A percentile compares a stretch with the other conserved stretches of the same genome.
Evolutionary conservation across 1,140 invertebrate species (phyloP).

Genomic region (Acromyrmex heyeri): DNA sequence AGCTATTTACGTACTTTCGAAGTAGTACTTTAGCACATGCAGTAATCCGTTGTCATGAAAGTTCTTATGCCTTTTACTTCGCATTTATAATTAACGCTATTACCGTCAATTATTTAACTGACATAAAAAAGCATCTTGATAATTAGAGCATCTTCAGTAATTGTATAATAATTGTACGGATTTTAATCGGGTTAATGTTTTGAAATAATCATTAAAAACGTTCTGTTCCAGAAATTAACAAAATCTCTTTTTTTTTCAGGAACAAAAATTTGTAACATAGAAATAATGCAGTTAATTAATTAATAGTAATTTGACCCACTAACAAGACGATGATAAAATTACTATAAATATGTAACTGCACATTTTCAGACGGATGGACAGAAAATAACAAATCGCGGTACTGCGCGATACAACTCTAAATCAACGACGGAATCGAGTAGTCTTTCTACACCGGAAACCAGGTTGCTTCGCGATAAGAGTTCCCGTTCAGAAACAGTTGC

Average conservation of each 20-base stretch:
- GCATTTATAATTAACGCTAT: neutral
- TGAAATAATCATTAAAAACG: neutral
- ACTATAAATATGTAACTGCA: conserved; percentile 6
- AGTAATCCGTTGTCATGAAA: conserved; percentile 19
- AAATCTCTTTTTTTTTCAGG: neutral
- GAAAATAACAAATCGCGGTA: conserved; percentile 74
- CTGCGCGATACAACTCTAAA: conserved; percentile 77
- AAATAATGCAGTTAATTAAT: neutral
- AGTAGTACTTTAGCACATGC: neutral
- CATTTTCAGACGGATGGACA: conserved; percentile 77
- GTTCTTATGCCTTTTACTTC: conserved; percentile 1
- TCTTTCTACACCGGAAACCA: conserved; percentile 31
- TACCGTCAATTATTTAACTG: neutral
- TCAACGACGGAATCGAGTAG: conserved; percentile 68
- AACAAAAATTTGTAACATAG: neutral
- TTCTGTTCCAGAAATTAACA: neutral
- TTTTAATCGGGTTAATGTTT: conserved; percentile 7
- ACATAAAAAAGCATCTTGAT: neutral
- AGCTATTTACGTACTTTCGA: conserved; percentile 19
- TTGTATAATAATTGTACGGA: neutral
- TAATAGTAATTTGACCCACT: neutral
- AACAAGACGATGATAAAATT: conserved; percentile 2
- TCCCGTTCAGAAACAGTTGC: neutral
- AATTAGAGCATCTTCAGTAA: too few relatives aligned
- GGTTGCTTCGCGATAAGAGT: conserved; percentile 9